A percentile compares a stretch with the other conserved stretches of the same genome.
Conservation (phyloP, 2,113 vertebrate genomes). For the Phylloscopus trochiloides region DNA sequence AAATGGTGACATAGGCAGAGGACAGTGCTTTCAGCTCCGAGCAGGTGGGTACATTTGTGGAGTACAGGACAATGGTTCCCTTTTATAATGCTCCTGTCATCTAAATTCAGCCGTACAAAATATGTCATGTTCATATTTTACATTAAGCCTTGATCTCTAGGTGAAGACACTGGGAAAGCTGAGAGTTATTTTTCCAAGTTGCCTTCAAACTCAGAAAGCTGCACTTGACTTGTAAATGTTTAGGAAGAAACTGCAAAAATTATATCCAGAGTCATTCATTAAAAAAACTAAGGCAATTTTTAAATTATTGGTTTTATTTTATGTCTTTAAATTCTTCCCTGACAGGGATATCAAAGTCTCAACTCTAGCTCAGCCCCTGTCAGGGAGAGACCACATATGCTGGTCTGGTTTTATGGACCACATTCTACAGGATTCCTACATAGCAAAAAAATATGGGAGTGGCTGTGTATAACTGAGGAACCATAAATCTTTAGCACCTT, state of each 20-base stretch:
- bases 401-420: not conserved
- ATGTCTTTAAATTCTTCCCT: not conserved
- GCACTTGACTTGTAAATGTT: not conserved
- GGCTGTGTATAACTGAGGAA: not conserved
- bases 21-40: not conserved
- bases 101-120: not conserved
- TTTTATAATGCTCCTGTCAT: not conserved
- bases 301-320: not conserved
- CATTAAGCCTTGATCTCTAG: not conserved
- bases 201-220: not conserved
- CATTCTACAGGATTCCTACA: not conserved
- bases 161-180: not conserved
- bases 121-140: not conserved
- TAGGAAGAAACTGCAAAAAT: not conserved
- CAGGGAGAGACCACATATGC: not conserved
- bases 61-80: not conserved
- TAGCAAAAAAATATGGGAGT: not conserved
- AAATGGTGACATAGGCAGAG: not conserved
- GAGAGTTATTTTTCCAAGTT: not conserved
- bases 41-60: not conserved
- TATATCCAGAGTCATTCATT: not conserved
- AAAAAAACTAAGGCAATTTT: not conserved
- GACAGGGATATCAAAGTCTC: not conserved
- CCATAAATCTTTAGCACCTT: conserved; percentile 25
- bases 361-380: not conserved